Conservation (phyloP, 2,797 vertebrate genomes). For the Acestrorhynchus altus region DNA sequence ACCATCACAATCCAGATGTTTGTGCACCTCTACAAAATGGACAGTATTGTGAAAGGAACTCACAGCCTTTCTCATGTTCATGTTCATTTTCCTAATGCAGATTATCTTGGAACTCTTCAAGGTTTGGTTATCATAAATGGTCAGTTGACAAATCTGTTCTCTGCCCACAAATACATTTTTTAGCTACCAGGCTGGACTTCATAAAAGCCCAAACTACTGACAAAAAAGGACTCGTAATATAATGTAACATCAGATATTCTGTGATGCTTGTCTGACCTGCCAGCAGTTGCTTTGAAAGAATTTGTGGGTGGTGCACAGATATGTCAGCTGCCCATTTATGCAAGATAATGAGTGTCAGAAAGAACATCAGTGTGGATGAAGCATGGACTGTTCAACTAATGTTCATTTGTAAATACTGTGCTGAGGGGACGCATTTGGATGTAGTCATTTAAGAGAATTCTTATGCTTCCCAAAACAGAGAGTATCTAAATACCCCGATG, state of each 20-base stretch:
- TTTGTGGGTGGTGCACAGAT: not conserved
- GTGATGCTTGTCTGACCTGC: no score
- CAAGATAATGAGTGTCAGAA: no score
- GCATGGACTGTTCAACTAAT: no score
- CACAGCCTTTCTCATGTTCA: not conserved
- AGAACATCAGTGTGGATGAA: no score
- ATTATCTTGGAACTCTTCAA: not conserved
- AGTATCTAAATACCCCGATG: constrained; percentile 11
- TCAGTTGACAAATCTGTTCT: not conserved
- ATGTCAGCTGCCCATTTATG: no score
- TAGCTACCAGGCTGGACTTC: not conserved
- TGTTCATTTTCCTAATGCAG: not conserved
- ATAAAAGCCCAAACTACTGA: no score
- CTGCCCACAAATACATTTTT: not conserved
- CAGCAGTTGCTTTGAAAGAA: not conserved
- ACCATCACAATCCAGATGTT: constrained; percentile 19
- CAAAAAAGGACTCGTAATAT: no score
- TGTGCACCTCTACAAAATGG: not conserved
- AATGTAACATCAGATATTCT: no score
- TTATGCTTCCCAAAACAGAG: not conserved
- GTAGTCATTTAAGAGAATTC: constrained; percentile 7
- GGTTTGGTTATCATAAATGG: not conserved
- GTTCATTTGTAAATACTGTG: not conserved
- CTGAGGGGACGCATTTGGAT: not conserved
- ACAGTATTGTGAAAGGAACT: not conserved